phyloP scores from a whole-genome alignment of 2,113 vertebrate genomes.

The Varanus komodoensis region DNA sequence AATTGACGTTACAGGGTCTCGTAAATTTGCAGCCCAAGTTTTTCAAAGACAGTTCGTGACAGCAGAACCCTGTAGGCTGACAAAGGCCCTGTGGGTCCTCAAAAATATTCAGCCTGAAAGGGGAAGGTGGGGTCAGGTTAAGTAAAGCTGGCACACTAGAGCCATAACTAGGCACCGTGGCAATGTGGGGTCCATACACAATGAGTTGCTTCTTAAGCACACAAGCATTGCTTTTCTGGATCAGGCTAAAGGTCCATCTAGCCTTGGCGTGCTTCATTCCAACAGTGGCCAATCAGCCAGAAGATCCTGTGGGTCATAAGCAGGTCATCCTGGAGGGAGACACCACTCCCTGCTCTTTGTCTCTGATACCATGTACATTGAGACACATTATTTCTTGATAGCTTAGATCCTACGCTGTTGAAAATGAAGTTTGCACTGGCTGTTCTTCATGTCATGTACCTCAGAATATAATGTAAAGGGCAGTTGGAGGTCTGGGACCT shows the following conservation, averaged over 20 bases:
- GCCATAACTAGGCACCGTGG: not conserved
- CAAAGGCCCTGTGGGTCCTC: not conserved
- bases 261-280: not conserved
- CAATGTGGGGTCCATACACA: not conserved
- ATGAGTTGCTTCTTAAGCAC: not conserved
- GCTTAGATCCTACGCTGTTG: not conserved
- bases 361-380: not conserved
- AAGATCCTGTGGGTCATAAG: not conserved
- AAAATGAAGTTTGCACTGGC: not conserved
- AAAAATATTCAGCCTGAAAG: not conserved
- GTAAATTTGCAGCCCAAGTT: not conserved
- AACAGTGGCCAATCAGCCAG: not conserved
- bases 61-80: not conserved
- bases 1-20: not conserved
- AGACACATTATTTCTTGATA: not conserved
- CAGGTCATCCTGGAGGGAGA: not conserved
- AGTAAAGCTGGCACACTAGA: not conserved
- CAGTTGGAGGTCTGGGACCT: no score
- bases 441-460: not conserved
- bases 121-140: not conserved
- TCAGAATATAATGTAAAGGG: not conserved
- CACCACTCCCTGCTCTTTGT: not conserved
- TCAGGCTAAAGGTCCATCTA: not conserved
- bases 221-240: not conserved
- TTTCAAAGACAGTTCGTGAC: not conserved